Percentiles rank a stretch among this genome's conserved stretches.
Conservation (phyloP, 2,888 invertebrate species). For the Drosophila setosimentum region DNA sequence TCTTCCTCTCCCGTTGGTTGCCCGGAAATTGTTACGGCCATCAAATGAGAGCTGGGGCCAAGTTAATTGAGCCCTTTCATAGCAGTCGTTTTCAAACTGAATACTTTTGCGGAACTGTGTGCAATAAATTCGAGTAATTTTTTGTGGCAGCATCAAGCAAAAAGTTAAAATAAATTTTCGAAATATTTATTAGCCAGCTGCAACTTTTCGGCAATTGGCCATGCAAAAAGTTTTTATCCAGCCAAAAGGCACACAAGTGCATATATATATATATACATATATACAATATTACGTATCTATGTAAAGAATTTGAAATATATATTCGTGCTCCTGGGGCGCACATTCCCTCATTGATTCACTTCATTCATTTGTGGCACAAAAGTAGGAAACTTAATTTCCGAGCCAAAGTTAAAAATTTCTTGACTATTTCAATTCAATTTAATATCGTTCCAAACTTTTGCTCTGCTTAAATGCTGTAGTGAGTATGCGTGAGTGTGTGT, state of each 20-base stretch:
- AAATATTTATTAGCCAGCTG: conserved; percentile 68
- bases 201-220: conserved; percentile 58
- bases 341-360: conserved; percentile 36
- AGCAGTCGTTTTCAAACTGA: conserved; percentile 26
- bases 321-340: conserved; percentile 17
- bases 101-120: conserved; percentile 16
- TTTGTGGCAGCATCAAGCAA: conserved; percentile 3
- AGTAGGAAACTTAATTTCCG: conserved; percentile 64
- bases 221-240: conserved; percentile 56
- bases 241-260: conserved; percentile 21
- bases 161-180: conserved; percentile 50
- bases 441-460: conserved; percentile 26
- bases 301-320: conserved; percentile 28
- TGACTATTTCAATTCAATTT: conserved; percentile 43
- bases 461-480: conserved; percentile 8
- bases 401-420: conserved; percentile 19
- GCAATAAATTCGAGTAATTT: conserved; percentile 23
- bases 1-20: neutral
- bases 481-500: neutral
- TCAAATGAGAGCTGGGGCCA: conserved; percentile 4
- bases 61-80: conserved; percentile 53
- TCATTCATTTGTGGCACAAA: conserved; percentile 58
- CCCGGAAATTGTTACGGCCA: conserved; percentile 23
- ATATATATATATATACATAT: conserved; percentile 8
- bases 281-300: conserved; percentile 6